Evolutionary conservation across 2,113 vertebrate species (phyloP).

Genomic region (Melanocharis versteri): DNA sequence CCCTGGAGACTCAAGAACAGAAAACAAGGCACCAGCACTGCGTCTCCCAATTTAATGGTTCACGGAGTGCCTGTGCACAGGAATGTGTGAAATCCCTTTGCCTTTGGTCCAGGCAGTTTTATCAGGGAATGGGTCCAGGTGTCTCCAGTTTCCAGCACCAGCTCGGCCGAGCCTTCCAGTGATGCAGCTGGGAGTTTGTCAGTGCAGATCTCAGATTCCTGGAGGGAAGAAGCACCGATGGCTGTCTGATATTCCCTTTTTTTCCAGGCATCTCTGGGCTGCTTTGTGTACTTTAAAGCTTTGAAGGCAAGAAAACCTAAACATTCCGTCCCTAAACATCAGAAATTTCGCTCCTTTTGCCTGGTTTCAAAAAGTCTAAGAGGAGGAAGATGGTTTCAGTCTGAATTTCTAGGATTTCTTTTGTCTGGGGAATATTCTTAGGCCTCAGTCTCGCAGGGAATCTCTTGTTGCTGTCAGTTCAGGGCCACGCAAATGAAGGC

Average conservation of each 20-base stretch:
- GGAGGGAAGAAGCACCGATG: neutral
- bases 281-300: neutral
- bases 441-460: neutral
- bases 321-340: neutral
- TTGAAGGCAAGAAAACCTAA: neutral
- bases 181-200: neutral
- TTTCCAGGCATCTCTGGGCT: neutral
- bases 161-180: neutral
- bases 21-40: neutral
- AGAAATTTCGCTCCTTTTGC: neutral
- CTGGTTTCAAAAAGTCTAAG: neutral
- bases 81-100: neutral
- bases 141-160: neutral
- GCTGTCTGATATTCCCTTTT: neutral
- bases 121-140: neutral
- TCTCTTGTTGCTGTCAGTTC: constrained; percentile 32
- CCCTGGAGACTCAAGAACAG: neutral
- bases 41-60: neutral
- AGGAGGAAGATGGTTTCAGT: neutral
- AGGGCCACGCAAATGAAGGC: neutral
- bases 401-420: neutral
- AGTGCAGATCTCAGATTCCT: neutral
- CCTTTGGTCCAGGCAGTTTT: neutral
- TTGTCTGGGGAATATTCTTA: neutral
- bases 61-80: neutral